phyloP scores from a whole-genome alignment of 2,888 invertebrate species.

The Tholera decimalis region DNA sequence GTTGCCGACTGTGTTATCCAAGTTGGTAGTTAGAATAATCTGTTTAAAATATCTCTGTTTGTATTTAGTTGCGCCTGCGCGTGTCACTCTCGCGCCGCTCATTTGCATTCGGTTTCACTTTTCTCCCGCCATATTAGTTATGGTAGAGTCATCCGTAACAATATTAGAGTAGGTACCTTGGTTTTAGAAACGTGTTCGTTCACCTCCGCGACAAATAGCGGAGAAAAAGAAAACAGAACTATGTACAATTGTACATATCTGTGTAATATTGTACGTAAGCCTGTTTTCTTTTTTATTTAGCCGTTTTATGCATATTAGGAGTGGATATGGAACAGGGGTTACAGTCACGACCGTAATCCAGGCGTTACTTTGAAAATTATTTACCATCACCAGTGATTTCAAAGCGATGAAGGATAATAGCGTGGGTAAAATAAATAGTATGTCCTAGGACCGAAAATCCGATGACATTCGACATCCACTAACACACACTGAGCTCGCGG shows the following conservation, averaged over 20 bases:
- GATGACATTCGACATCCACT: no score
- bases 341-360: no score
- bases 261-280: no score
- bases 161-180: conserved; percentile 62
- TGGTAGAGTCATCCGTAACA: conserved; percentile 51
- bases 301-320: no score
- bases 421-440: no score
- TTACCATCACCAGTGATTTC: no score
- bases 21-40: neutral
- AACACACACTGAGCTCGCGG: no score
- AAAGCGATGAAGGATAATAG: no score
- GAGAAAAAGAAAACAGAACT: neutral
- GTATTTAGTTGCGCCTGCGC: conserved; percentile 30
- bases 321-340: no score
- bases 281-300: no score
- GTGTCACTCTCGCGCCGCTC: conserved; percentile 45
- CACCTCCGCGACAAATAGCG: neutral
- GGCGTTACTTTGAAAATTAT: no score
- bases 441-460: no score
- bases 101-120: conserved; percentile 76
- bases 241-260: neutral
- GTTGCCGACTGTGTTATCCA: neutral
- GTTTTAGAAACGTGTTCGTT: conserved; percentile 68
- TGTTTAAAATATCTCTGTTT: conserved; percentile 21
- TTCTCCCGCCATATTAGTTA: conserved; percentile 75